A percentile compares a stretch with the other conserved stretches of the same genome.
Evolutionary conservation across 1,140 invertebrate genomes (phyloP).

Genomic region (Pissodes strobi): DNA sequence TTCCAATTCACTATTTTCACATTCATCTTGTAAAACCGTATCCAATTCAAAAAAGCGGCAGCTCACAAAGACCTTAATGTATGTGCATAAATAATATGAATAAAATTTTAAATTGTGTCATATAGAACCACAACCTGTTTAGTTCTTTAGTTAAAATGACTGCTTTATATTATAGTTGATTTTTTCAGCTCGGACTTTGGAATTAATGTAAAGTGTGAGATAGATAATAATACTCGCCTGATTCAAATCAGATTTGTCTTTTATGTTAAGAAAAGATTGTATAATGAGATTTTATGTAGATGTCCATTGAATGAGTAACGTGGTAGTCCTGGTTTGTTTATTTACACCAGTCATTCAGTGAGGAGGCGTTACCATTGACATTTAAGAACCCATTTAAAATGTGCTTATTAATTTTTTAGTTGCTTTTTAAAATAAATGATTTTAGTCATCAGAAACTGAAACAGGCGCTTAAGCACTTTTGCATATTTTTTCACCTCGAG

Average conservation of each 20-base stretch:
- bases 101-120: conserved; percentile 44
- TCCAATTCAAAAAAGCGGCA: conserved; percentile 42
- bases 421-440: no score
- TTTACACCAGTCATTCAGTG: conserved; percentile 18
- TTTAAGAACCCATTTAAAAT: not conserved
- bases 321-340: conserved; percentile 31
- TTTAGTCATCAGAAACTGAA: no score
- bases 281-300: conserved; percentile 32
- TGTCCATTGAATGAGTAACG: conserved; percentile 33
- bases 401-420: no score
- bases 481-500: no score
- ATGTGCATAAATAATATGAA: conserved; percentile 46
- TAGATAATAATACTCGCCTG: conserved; percentile 7
- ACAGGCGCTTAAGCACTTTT: no score
- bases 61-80: conserved; percentile 42
- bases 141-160: conserved; percentile 35
- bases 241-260: conserved; percentile 31
- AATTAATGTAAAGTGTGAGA: conserved; percentile 26
- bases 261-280: conserved; percentile 27
- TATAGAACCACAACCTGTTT: conserved; percentile 41
- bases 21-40: conserved; percentile 41
- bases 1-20: conserved; percentile 38
- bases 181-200: conserved; percentile 23
- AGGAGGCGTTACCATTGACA: conserved; percentile 23
- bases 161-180: conserved; percentile 38